Evolutionary conservation across 2,113 vertebrate species (phyloP), one percentile per base, ranked within the genome.

Genomic region (Naja naja): DNA sequence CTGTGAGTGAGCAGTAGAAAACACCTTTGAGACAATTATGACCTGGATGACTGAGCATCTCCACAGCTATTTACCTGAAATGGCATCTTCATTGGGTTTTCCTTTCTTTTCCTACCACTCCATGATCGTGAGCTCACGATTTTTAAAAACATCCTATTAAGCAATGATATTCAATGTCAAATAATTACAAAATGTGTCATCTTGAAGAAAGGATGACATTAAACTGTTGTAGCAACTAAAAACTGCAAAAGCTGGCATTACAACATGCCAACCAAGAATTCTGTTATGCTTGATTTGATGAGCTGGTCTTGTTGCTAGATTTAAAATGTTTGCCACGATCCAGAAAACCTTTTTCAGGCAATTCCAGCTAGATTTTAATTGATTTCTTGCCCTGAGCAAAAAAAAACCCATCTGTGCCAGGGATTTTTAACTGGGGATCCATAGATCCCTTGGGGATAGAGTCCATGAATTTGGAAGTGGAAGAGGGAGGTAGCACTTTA

Each of bases 31-130:
- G 56, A 58, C 56, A 58, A 25, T 25, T 58, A 10, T 20, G 54
- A 55, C 4, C 18, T 55, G 58, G 25, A 30, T 60, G 58, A 30
- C 25, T 30, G 9, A 60, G 25, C 27, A 27, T 27, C 9, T 60
- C 25, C 58, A 60, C 25, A 27, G 58, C 30, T 60, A 11, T 4
- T 30, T 49, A n/a, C 45, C 89, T n/a, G 49, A 27, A 74, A 92
- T 96, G 91, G 93, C 55, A 34, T 56, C 92, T 89, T 49, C 45
- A 85, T 92, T 93, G 94, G 85, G 87, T 81, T 90, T 54, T n/a
- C 52, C 47, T 91, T 96, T 96, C 94, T 55, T 55, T 95, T 85
- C 52, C 85, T 88, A 22, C 90, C 96, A 95, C 81, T 89, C 93
- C 92, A 11, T 94, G 22, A n/a, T n/a, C 18, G 81, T 95, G 56